Percentiles rank a stretch among this genome's conserved stretches.
Conservation (phyloP, 1,140 invertebrate genomes). For the Anastrepha obliqua region DNA sequence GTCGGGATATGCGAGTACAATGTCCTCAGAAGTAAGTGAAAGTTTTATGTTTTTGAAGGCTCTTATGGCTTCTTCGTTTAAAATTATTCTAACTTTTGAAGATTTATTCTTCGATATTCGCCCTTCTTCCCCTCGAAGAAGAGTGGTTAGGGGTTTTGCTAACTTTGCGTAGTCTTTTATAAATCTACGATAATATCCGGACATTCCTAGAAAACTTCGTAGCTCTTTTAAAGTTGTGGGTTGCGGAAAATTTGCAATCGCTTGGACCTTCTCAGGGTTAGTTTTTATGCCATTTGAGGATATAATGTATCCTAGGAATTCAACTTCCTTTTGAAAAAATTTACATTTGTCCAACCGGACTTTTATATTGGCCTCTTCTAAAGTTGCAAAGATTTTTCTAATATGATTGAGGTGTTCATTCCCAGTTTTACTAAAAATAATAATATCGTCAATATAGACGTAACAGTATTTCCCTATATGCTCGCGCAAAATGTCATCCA, state of each 20-base stretch:
- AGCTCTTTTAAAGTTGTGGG: conserved; percentile 53
- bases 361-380: conserved; percentile 73
- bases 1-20: conserved; percentile 68
- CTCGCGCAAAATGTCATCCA: conserved; percentile 23
- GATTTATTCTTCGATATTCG: conserved; percentile 53
- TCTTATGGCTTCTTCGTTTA: conserved; percentile 42
- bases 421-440: conserved; percentile 49
- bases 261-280: conserved; percentile 55
- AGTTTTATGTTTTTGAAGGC: conserved; percentile 55
- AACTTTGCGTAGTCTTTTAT: conserved; percentile 67
- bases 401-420: conserved; percentile 48
- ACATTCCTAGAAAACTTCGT: conserved; percentile 62
- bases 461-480: conserved; percentile 53
- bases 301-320: conserved; percentile 59
- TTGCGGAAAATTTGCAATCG: conserved; percentile 55
- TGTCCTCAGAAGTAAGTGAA: conserved; percentile 56
- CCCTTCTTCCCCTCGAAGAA: conserved; percentile 53
- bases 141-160: conserved; percentile 63
- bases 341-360: conserved; percentile 74
- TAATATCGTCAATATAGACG: conserved; percentile 56
- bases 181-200: conserved; percentile 69
- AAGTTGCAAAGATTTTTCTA: conserved; percentile 43
- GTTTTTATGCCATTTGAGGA: conserved; percentile 58
- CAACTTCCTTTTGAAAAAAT: conserved; percentile 67
- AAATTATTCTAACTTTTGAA: conserved; percentile 19